Base-by-base conservation (phyloP, 2,888 invertebrate genomes). In the Ormyrus rosae region DNA sequence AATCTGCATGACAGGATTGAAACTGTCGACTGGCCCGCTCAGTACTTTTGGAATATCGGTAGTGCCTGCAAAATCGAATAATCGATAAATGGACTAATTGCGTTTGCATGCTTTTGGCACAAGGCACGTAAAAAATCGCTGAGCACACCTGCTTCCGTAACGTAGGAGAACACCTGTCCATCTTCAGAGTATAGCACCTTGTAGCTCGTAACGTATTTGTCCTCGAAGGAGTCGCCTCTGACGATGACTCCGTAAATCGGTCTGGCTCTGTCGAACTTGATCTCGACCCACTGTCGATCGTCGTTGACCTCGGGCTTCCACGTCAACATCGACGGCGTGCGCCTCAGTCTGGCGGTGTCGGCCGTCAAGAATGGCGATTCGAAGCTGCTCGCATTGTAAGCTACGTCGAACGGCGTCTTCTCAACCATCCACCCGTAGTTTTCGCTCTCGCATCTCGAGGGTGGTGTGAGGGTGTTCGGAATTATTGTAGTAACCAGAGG, bases 141-240 rank as follows among this genome's bases (percentile, higher is more conserved):
- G 13, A 50, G 0, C 13, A 2, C 60, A 77, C 70, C 55, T 34
- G 11, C 2, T 90, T 60, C 68, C 8, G 11, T 60, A 9, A 95
- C 91, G 67, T 93, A 93, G 48, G 93, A 93, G 88, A 93, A 96
- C 2, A 91, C 89, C 0, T 93, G 92, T 34, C 92, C 91, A 85
- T 96, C 95, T 8, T 93, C 93, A 0, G 96, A 95, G 91, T 96
- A 97, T 85, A 93, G 91, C 0, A 97, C 92, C 85, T 93, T 93
- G 91, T 94, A 97, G 3, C 94, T 94, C 2, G 97, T 96, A 95
- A 95, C 97, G 34, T 95, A 94, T 64, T 92, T 91, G 0, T 93
- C 91, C 0, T 95, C 94, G 48, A 90, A 87, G 0, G 94, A 95
- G 87, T 96, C 94, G 9, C 95, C 95, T 88, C 95, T 94, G 0